Evolutionary conservation across 2,888 invertebrate genomes (phyloP), one percentile per base, ranked within the genome.

Genomic region (Phragmatobia fuliginosa): DNA sequence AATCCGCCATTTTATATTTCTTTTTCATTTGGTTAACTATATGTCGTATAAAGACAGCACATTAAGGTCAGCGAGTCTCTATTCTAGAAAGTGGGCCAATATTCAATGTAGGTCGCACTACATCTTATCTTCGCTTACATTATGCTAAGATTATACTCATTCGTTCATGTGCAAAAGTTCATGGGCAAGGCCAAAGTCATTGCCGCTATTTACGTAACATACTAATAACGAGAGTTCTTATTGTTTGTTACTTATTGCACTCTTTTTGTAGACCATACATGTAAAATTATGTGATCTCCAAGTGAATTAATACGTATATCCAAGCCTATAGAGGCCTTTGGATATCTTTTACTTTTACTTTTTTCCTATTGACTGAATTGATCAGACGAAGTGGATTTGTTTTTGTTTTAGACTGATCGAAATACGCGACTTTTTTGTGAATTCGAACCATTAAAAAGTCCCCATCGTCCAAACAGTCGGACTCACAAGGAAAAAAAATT

Each of bases 131-230:
- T 56, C 52, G 41, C 61, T 56, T 2, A 28, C 8, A n/a, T 33
- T n/a, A 32, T 6, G 4, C n/a, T 41, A 16, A 41, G 1, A 14
- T 25, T 56, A 10, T 28, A 25, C 14, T 14, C 25, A 11, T 56
- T 56, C 52, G 25, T 56, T 56, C 28, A 25, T 56, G 52, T 56
- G 25, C 52, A 60, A 67, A 62, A 73, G 74, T 80, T 84, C 81
- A 82, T 75, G 79, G 75, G 64, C 82, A 74, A 80, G 74, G 74
- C 70, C 73, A 76, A 73, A 74, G 77, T 81, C 85, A 82, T 66
- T 80, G 82, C 62, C 81, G 72, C 28, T n/a, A 45, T 68, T 69
- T 70, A 79, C 66, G 68, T 71, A 75, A 81, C 72, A 33, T 41
- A 6, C 58, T 52, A 61, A 62, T 36, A 70, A 71, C 69, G 71